Conservation (phyloP, 2,797 vertebrate genomes). For the Enoplosus armatus region DNA sequence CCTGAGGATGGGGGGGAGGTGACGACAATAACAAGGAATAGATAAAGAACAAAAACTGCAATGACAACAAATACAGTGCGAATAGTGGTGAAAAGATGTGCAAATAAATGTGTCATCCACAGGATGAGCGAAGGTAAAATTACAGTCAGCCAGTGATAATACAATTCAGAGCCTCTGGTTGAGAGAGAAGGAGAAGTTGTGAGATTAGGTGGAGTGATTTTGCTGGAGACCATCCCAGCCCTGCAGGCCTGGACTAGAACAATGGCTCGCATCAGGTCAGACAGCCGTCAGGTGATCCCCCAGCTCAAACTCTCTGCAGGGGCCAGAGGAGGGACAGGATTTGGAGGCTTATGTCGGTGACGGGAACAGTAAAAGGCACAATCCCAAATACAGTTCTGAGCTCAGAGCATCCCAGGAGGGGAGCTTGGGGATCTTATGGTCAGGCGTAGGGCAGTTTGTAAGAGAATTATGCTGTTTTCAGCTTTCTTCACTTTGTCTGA, state of each 20-base stretch:
- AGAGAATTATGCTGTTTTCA: constrained; percentile 9
- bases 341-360: constrained; percentile 45
- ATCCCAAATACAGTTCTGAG: constrained; percentile 27
- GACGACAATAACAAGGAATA: too few species aligned
- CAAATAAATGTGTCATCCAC: too few species aligned
- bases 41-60: too few species aligned
- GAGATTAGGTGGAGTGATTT: constrained; percentile 31
- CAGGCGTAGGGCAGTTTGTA: constrained; percentile 16
- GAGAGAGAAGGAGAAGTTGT: background rate
- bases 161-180: background rate
- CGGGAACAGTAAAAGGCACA: constrained; percentile 47
- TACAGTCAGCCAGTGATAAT: background rate
- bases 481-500: constrained; percentile 27
- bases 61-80: too few species aligned
- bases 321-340: constrained; percentile 29
- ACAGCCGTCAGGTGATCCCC: constrained; percentile 32
- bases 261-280: constrained; percentile 48
- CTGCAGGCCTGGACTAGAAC: constrained; percentile 29
- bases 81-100: too few species aligned
- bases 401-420: background rate
- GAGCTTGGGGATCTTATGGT: constrained; percentile 12
- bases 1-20: too few species aligned
- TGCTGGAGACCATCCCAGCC: constrained; percentile 34
- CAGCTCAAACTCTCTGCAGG: constrained; percentile 55
- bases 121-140: too few species aligned